Conservation (phyloP, 2,888 invertebrate genomes). For the Chelonus formosanus region DNA sequence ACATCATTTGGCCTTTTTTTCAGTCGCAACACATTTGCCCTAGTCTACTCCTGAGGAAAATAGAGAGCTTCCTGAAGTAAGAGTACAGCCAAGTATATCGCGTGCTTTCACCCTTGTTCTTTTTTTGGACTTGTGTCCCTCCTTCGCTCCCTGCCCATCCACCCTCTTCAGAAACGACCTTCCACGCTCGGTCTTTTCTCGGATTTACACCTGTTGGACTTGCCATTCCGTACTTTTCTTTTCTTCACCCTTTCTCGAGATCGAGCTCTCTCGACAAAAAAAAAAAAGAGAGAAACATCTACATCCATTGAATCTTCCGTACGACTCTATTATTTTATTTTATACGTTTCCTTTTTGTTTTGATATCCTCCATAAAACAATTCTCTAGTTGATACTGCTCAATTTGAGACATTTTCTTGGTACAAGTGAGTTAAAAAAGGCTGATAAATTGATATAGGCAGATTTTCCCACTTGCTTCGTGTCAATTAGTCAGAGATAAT, state of each 20-base stretch:
- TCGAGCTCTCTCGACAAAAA: neutral
- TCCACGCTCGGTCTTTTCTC: slow-evolving; percentile 52
- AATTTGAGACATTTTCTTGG: neutral
- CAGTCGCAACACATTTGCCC: slow-evolving; percentile 8
- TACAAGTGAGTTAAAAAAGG: neutral
- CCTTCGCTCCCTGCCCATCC: slow-evolving; percentile 25
- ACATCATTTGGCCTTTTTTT: slow-evolving; percentile 39
- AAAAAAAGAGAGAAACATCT: neutral
- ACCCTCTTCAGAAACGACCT: slow-evolving; percentile 30
- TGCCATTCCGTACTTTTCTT: slow-evolving; percentile 43
- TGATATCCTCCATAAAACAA: neutral
- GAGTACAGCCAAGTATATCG: neutral
- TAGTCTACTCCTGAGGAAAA: slow-evolving; percentile 1
- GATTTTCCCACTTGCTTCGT: slow-evolving; percentile 32
- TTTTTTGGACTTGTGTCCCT: slow-evolving; percentile 30
- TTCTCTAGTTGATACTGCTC: neutral
- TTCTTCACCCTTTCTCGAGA: slow-evolving; percentile 20
- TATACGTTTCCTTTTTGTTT: neutral
- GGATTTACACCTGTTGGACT: slow-evolving; percentile 64
- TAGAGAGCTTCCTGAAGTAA: slow-evolving; percentile 1
- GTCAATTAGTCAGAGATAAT: slow-evolving; percentile 62
- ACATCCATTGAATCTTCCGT: neutral
- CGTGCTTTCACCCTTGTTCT: slow-evolving; percentile 21
- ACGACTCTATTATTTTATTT: neutral
- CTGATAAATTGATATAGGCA: neutral